Conservation (phyloP, 2,797 vertebrate species). For the Cyclopterus lumpus region DNA sequence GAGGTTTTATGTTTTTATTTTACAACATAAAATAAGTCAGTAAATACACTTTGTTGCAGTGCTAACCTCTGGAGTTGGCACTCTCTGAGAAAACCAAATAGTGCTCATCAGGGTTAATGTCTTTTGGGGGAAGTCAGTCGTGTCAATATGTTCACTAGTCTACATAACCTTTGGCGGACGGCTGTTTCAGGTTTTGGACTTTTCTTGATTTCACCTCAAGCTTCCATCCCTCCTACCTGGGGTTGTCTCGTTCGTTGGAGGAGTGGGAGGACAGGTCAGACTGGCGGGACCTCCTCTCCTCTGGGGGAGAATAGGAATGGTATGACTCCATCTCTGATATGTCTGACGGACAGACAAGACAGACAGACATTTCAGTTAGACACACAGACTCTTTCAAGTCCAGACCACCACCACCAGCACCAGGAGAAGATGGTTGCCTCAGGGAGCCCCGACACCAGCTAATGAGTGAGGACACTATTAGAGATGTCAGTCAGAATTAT, state of each 20-base stretch:
- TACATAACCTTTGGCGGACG: not conserved
- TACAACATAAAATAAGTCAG: no score
- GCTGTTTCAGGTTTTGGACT: not conserved
- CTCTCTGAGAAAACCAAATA: not conserved
- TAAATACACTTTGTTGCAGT: no score
- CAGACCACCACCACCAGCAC: slow-evolving; percentile 1
- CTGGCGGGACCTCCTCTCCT: slow-evolving; percentile 87
- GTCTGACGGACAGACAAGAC: slow-evolving; percentile 79
- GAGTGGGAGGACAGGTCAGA: slow-evolving; percentile 93
- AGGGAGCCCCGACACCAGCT: slow-evolving; percentile 44
- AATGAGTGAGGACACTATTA: slow-evolving; percentile 34
- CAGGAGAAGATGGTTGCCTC: slow-evolving; percentile 1
- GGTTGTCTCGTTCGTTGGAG: slow-evolving; percentile 89
- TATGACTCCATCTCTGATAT: slow-evolving; percentile 96
- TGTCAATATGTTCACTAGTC: not conserved
- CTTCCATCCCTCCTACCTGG: slow-evolving; percentile 78
- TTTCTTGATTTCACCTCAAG: not conserved
- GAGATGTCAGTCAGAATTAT: slow-evolving; percentile 49
- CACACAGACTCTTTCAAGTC: not conserved
- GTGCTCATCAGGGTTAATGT: not conserved
- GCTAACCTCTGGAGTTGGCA: no score
- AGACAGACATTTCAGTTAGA: slow-evolving; percentile 41
- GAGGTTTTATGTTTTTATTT: no score
- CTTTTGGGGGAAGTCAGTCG: not conserved
- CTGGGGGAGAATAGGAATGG: slow-evolving; percentile 91